Base-by-base conservation (phyloP, 2,888 invertebrate genomes). In the Harmothoe impar region DNA sequence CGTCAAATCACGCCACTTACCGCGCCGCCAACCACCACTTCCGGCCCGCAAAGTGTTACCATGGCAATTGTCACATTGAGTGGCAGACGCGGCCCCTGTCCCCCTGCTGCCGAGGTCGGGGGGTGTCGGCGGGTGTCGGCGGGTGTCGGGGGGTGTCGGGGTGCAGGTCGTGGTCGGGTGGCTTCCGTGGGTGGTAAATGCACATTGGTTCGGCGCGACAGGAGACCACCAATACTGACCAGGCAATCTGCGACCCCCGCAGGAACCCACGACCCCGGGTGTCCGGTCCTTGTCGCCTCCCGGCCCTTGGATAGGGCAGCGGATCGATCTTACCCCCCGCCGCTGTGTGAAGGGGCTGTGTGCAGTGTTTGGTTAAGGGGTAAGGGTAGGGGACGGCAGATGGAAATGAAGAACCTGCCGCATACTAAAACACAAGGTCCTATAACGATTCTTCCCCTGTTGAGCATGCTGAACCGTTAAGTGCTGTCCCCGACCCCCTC, bases 1-100 rank as follows among this genome's bases (percentile, higher is more conserved):
- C 17, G 81, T 23, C 81, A 81, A 81, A 81, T 81, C 81, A 81
- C 81, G 33, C 35, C 81, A 81, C 81, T 81, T 81, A 81, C 81
- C 17, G 43, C 81, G 81, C 33, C 43, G 35, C n/a, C 20, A 81
- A 33, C 81, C 23, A 35, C 81, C 81, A 81, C 81, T 23, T 81
- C 81, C 81, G 81, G 35, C 35, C 81, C 81, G 25, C 81, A 81
- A 81, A 81, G 81, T 81, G 81, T 81, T 81, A 43, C 81, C 81
- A 81, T 81, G 81, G 81, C 81, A 81, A 81, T 81, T 81, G 81
- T 81, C 81, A 81, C 81, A 81, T 43, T 20, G 81, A n/a, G 81
- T 77, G 77, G 29, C 77, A 17, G 62, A 23, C n/a, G n/a, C 62
- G 77, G 77, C 7, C 5, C 17, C 17, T 68, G 68, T n/a, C 7